Conservation (phyloP, 2,113 vertebrate genomes). For the Osmerus mordax region DNA sequence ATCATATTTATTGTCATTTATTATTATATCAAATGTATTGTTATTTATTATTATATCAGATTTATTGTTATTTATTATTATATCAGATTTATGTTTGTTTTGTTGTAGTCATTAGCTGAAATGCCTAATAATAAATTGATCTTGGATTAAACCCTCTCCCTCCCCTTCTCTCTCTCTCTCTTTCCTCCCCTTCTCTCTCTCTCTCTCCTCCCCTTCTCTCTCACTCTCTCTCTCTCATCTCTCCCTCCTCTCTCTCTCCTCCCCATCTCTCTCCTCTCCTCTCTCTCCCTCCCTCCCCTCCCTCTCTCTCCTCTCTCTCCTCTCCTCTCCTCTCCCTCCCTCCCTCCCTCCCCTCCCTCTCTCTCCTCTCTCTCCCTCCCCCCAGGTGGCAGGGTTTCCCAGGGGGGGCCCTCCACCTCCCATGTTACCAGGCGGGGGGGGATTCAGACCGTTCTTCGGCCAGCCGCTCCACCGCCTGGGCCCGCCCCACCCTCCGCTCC, state of each 20-base stretch:
- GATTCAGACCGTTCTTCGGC: constrained; percentile 84
- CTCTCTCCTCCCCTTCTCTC: neutral
- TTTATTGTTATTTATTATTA: too few species aligned
- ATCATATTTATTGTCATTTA: too few species aligned
- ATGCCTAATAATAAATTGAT: too few species aligned
- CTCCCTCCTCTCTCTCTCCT: neutral
- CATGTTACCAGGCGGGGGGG: constrained; percentile 77
- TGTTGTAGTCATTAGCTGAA: too few species aligned
- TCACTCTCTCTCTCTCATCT: constrained; percentile 17
- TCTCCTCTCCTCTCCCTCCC: constrained; percentile 45
- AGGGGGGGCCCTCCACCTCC: constrained; percentile 62
- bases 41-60: too few species aligned
- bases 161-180: neutral
- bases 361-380: constrained; percentile 53
- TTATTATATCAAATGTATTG: too few species aligned
- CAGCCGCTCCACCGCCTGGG: constrained; percentile 74
- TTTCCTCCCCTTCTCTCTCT: constrained; percentile 11
- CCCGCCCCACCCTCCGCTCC: constrained; percentile 66
- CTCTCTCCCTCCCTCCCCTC: neutral
- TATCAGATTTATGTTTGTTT: too few species aligned
- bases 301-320: neutral
- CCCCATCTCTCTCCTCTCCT: too few species aligned
- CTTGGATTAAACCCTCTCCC: too few species aligned
- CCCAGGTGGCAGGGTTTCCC: constrained; percentile 73
- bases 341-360: constrained; percentile 37